Conservation (phyloP, 2,888 invertebrate genomes). For the Lucinisca nassula region DNA sequence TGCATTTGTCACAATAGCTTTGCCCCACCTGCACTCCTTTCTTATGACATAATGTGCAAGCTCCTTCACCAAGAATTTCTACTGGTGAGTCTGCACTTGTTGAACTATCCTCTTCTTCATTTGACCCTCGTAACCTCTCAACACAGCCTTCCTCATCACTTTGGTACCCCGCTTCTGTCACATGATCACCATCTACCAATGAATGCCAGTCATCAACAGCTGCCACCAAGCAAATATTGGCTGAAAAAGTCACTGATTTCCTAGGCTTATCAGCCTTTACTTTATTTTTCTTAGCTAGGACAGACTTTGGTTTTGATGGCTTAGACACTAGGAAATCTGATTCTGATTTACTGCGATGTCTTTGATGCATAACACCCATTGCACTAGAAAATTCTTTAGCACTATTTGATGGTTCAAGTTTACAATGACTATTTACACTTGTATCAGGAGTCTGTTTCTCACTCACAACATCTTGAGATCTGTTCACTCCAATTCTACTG, state of each 20-base stretch:
- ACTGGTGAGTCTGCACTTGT: constrained; percentile 78
- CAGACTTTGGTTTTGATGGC: constrained; percentile 81
- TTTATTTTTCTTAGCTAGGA: constrained; percentile 79
- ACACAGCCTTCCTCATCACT: constrained; percentile 77
- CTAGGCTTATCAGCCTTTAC: constrained; percentile 68
- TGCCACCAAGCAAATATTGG: constrained; percentile 97
- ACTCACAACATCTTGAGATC: background rate
- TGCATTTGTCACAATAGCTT: constrained; percentile 96
- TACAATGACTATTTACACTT: constrained; percentile 12
- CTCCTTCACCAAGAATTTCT: constrained; percentile 89
- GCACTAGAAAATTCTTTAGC: background rate
- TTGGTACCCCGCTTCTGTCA: constrained; percentile 67
- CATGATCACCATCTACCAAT: constrained; percentile 38
- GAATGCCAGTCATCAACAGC: constrained; percentile 91
- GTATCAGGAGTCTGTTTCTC: constrained; percentile 3
- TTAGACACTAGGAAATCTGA: constrained; percentile 73
- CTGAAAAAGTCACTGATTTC: constrained; percentile 98
- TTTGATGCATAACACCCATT: constrained; percentile 23
- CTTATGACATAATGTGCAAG: constrained; percentile 96
- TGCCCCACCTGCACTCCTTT: constrained; percentile 93
- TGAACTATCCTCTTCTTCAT: constrained; percentile 79
- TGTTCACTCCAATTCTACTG: background rate
- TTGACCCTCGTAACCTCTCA: constrained; percentile 65
- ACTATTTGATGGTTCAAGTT: background rate
- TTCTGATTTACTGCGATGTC: constrained; percentile 83